Percentiles rank a stretch among this genome's conserved stretches.
Conservation (phyloP, 1,140 invertebrate species). For the Diorhabda sublineata region DNA sequence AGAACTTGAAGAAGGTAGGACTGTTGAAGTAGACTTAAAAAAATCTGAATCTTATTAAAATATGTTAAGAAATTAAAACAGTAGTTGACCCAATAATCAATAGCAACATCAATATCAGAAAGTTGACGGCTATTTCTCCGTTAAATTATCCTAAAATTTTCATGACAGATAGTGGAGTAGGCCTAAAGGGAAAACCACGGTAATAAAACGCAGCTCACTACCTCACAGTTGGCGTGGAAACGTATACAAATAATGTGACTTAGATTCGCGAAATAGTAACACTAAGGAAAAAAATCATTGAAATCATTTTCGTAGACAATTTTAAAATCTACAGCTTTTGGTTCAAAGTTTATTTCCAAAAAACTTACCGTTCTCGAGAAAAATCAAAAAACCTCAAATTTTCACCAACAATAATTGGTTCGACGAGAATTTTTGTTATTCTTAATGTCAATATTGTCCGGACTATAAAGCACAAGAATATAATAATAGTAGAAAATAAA, state of each 20-base stretch:
- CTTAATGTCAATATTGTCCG: too few species aligned
- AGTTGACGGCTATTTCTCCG: not conserved
- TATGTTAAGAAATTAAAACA: not conserved
- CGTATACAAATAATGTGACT: not conserved
- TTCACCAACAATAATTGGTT: too few species aligned
- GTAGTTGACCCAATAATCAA: not conserved
- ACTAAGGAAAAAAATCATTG: too few species aligned
- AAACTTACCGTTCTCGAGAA: too few species aligned
- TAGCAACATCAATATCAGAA: not conserved
- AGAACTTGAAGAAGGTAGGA: not conserved
- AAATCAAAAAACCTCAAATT: too few species aligned
- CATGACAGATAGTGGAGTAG: not conserved
- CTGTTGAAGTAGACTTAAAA: not conserved
- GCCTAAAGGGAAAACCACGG: not conserved
- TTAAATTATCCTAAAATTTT: not conserved
- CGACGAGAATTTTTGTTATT: too few species aligned
- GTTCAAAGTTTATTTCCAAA: too few species aligned
- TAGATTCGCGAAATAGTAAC: not conserved
- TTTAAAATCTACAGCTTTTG: too few species aligned
- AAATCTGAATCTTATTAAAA: not conserved
- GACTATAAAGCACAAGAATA: too few species aligned
- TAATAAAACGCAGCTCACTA: not conserved
- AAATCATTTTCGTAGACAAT: too few species aligned
- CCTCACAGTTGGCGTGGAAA: too few species aligned
- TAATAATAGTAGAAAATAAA: too few species aligned